These are phyloP conservation scores for Saguinus midas DNA, from an alignment of 2,113 vertebrate species.

Conservation along the genomic window DNA sequence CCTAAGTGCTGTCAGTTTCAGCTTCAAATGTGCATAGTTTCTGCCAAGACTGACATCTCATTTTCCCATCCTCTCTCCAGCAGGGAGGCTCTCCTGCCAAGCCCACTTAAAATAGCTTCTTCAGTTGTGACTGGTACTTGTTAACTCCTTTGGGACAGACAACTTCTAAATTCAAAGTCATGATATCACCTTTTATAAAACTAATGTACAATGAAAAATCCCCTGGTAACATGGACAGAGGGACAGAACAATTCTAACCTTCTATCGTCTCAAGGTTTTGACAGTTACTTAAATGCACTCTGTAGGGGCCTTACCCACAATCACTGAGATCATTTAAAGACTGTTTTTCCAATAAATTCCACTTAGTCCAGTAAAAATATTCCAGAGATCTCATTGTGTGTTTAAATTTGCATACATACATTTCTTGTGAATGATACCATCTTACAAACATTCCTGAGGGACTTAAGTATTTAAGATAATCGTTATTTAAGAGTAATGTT, in stretches of 20 bases:
- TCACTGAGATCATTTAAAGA: neutral
- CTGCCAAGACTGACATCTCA: slow-evolving; percentile 55
- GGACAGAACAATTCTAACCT: neutral
- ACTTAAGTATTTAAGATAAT: neutral
- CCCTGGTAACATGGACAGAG: neutral
- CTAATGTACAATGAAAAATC: neutral
- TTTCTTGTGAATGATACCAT: neutral
- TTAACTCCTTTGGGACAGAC: slow-evolving; percentile 29
- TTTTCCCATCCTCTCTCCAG: slow-evolving; percentile 33
- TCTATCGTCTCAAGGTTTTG: neutral
- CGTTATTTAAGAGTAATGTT: neutral
- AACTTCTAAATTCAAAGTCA: neutral
- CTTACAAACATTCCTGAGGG: neutral
- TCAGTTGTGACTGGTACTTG: slow-evolving; percentile 3
- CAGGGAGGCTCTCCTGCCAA: slow-evolving; percentile 32
- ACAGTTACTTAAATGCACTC: neutral
- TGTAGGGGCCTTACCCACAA: neutral
- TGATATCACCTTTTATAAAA: neutral
- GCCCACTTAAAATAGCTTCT: slow-evolving; percentile 5
- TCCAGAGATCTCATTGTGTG: neutral
- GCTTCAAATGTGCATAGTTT: neutral
- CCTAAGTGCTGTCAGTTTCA: slow-evolving; percentile 70
- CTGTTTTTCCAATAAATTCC: neutral
- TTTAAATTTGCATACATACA: neutral
- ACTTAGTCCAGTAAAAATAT: neutral